Evolutionary conservation across 2,888 invertebrate genomes (phyloP).

Genomic region (Linnaemya tessellans): DNA sequence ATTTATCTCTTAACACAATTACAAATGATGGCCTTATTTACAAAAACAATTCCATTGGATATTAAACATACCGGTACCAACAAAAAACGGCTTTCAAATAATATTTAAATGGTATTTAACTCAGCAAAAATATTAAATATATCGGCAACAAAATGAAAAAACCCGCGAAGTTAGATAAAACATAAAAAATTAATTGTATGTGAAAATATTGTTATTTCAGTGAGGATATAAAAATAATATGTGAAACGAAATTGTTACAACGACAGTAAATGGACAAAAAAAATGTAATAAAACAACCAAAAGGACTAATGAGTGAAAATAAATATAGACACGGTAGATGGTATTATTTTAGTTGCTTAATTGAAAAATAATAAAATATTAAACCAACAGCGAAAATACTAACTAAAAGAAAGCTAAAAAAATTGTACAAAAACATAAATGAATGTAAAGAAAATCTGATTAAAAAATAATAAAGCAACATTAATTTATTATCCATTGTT

Average conservation of each 20-base stretch:
- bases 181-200: constrained; percentile 14
- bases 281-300: constrained; percentile 22
- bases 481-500: constrained; percentile 65
- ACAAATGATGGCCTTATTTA: constrained; percentile 4
- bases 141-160: constrained; percentile 1
- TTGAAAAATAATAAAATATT: constrained; percentile 59
- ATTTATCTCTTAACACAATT: too few relatives aligned
- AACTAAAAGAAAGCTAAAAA: constrained; percentile 1
- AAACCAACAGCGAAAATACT: not conserved
- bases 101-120: constrained; percentile 7
- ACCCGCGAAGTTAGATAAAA: not conserved
- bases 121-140: constrained; percentile 35
- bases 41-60: not conserved
- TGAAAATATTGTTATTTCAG: constrained; percentile 24
- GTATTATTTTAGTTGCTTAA: constrained; percentile 21
- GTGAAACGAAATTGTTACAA: not conserved
- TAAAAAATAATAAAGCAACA: constrained; percentile 59
- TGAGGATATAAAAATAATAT: constrained; percentile 18
- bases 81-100: not conserved
- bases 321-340: not conserved
- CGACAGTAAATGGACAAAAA: not conserved
- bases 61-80: not conserved
- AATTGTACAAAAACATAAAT: constrained; percentile 13
- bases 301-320: constrained; percentile 37
- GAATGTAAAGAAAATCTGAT: constrained; percentile 52